phyloP scores from a whole-genome alignment of 2,113 vertebrate species.

The Vicugna pacos region DNA sequence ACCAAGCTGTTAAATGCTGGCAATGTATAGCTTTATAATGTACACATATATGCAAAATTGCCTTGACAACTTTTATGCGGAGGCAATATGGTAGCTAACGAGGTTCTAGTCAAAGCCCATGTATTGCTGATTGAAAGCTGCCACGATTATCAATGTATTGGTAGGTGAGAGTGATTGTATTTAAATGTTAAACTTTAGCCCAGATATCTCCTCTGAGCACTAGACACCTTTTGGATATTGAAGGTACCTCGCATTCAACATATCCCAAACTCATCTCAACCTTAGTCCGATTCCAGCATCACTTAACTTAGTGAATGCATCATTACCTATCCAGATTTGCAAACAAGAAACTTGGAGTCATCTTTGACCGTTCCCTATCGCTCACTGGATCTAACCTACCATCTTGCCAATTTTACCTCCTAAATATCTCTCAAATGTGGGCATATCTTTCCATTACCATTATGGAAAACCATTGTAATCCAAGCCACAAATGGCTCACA shows the following conservation, averaged over 20 bases:
- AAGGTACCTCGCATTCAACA: not conserved
- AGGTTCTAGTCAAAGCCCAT: conserved; percentile 18
- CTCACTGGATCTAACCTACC: not conserved
- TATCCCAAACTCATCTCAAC: not conserved
- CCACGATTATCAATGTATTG: not conserved
- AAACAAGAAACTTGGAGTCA: not conserved
- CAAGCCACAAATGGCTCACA: not conserved
- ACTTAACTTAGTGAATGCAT: not conserved
- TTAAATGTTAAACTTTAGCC: conserved; percentile 6
- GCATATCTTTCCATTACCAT: not conserved
- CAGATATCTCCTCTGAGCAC: not conserved
- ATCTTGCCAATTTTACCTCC: conserved; percentile 30
- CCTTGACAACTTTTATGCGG: not conserved
- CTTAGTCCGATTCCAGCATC: not conserved
- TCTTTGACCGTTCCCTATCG: not conserved
- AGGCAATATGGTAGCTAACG: not conserved
- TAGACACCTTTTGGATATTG: conserved; percentile 5
- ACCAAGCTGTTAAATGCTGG: conserved; percentile 19
- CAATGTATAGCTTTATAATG: not conserved
- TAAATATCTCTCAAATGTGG: conserved; percentile 2
- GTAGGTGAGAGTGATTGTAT: not conserved
- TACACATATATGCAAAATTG: not conserved
- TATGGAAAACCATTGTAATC: not conserved
- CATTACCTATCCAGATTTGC: conserved; percentile 5
- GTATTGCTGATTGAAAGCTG: conserved; percentile 34